Base-by-base conservation (phyloP, 92 coral and sea anemone genomes). In the Palythoa grandis region DNA sequence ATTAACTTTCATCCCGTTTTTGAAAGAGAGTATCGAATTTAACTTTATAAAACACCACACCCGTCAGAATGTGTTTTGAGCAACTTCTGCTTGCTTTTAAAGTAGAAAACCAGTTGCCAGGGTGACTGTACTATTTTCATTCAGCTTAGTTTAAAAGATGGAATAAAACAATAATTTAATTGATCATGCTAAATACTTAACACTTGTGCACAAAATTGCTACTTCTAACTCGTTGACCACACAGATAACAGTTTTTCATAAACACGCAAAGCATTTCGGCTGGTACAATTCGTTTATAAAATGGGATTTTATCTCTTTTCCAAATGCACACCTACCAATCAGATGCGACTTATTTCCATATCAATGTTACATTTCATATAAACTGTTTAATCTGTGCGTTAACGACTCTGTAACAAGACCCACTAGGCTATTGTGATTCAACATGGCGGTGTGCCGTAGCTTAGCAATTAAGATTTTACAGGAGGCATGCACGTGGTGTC, bases 401-500 rank as follows among this genome's bases (percentile, higher is more conserved):
- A 80, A 76, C 82, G 82, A 76, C 79, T 82, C 50, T 58, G 77
- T 66, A 80, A 76, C 71, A 53, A 83, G 80, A 66, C 29, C n/a
- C 79, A 70, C 63, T 19, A 40, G 38, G 52, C 94, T 68, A 80
- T 91, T 91, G 92, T 91, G 54, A 35, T 48, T 67, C 83, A 74
- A 77, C 47, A 78, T 83, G 88, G 89, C 88, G 43, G 82, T 11
- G 54, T 16, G 23, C 25, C 56, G 95, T 92, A 82, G 29, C 95
- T 87, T 54, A 82, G 95, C 92, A 87, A 89, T 92, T 90, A 85
- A 37, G 72, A 80, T 20, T 22, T 78, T 61, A 54, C 63, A 58
- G 63, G 77, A 88, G 83, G 91, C 88, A 83, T 83, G 94, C 89
- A 92, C 95, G 92, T 88, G 90, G 85, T 83, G 54, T 77, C 61